These are phyloP conservation scores for Hypomecis punctinalis DNA, from an alignment of 2,888 invertebrate genomes.

Conservation along the genomic window DNA sequence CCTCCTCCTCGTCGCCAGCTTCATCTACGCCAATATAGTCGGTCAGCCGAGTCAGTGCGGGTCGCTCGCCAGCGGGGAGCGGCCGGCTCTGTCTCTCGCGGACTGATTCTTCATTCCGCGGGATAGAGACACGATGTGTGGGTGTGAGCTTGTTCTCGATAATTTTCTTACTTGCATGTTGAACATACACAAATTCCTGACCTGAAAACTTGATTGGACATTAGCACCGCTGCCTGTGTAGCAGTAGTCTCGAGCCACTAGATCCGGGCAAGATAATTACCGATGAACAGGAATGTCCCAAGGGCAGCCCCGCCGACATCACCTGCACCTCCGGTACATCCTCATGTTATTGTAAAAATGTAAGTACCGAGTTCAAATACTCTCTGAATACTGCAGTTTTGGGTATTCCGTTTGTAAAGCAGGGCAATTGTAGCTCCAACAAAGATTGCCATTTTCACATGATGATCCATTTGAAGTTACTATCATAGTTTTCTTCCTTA, in stretches of 20 bases:
- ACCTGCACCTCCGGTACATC: constrained; percentile 31
- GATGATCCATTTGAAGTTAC: constrained; percentile 28
- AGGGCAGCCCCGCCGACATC: constrained; percentile 44
- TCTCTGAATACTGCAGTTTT: constrained; percentile 40
- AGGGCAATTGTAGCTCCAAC: constrained; percentile 39
- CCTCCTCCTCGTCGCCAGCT: constrained; percentile 53
- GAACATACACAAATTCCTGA: constrained; percentile 66
- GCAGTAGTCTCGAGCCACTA: constrained; percentile 58
- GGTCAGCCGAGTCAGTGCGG: constrained; percentile 72
- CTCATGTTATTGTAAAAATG: constrained; percentile 28
- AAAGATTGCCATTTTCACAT: constrained; percentile 11
- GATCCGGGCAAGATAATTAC: constrained; percentile 60
- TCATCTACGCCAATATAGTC: constrained; percentile 78
- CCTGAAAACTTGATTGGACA: constrained; percentile 84
- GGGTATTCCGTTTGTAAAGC: constrained; percentile 31
- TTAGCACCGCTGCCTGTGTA: constrained; percentile 77
- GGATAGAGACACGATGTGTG: background rate
- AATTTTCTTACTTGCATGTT: constrained; percentile 59
- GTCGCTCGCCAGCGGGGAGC: constrained; percentile 71
- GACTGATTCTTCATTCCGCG: constrained; percentile 44
- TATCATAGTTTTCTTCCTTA: constrained; percentile 41
- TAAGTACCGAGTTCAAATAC: constrained; percentile 36
- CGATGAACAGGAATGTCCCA: constrained; percentile 46
- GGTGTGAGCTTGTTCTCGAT: constrained; percentile 44
- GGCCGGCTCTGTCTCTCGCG: constrained; percentile 69